These are phyloP conservation scores for Tiphia femorata DNA, from an alignment of 2,888 invertebrate species.

Conservation along the genomic window DNA sequence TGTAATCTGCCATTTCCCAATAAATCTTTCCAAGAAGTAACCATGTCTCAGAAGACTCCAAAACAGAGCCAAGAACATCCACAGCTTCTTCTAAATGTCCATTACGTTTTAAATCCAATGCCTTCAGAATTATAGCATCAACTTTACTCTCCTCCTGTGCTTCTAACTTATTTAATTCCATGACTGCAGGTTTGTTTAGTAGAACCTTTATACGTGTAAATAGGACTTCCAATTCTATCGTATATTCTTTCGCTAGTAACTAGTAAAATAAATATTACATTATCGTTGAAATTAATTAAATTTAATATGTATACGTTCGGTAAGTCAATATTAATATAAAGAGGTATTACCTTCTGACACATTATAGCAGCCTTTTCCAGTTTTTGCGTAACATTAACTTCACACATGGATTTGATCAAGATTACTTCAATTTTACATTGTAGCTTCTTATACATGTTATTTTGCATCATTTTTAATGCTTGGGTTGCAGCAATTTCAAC, in stretches of 20 bases:
- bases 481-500: constrained; percentile 67
- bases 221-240: constrained; percentile 45
- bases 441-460: constrained; percentile 54
- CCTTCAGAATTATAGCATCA: constrained; percentile 69
- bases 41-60: constrained; percentile 71
- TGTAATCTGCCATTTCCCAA: constrained; percentile 73
- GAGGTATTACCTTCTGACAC: constrained; percentile 62
- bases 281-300: constrained; percentile 2
- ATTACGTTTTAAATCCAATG: constrained; percentile 71
- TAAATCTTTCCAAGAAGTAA: constrained; percentile 75
- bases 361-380: constrained; percentile 63
- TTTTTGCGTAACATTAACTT: constrained; percentile 70
- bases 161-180: constrained; percentile 42
- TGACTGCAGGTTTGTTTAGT: constrained; percentile 61
- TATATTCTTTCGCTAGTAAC: constrained; percentile 40
- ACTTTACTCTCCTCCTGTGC: constrained; percentile 14
- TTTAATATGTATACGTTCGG: background rate
- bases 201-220: constrained; percentile 66
- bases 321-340: constrained; percentile 5
- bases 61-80: constrained; percentile 69
- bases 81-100: constrained; percentile 73
- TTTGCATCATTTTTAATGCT: constrained; percentile 62
- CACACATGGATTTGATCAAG: constrained; percentile 67
- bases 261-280: no score
- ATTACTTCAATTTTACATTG: constrained; percentile 55